Conservation (phyloP, 2,113 vertebrate genomes). For the Capreolus pygargus region DNA sequence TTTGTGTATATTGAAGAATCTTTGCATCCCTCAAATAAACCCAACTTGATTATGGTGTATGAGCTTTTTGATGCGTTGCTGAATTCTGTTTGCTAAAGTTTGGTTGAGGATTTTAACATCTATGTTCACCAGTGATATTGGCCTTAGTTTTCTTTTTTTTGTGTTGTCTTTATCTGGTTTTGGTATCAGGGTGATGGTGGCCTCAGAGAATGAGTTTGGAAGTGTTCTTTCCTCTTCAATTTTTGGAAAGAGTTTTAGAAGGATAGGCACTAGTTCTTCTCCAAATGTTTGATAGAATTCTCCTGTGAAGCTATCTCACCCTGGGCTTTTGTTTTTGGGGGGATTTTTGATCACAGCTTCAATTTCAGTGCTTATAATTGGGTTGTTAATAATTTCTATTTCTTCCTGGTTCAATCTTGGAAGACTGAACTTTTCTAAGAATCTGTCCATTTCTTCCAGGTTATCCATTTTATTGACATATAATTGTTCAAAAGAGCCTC, state of each 20-base stretch:
- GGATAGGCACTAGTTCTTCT: background rate
- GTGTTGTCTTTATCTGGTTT: background rate
- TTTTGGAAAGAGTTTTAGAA: background rate
- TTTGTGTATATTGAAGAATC: background rate
- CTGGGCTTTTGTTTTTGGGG: background rate
- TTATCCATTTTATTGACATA: background rate
- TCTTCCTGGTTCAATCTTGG: background rate
- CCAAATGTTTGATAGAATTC: background rate
- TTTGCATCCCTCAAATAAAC: background rate
- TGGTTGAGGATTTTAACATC: background rate
- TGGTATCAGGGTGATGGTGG: background rate
- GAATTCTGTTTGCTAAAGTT: background rate
- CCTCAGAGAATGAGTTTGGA: background rate
- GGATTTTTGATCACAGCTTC: background rate
- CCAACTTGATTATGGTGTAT: background rate
- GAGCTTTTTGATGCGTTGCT: background rate
- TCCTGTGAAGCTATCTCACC: background rate
- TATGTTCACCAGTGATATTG: background rate
- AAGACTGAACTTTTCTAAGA: background rate
- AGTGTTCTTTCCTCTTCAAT: background rate
- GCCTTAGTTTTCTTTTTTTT: background rate
- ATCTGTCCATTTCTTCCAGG: background rate
- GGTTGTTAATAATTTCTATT: background rate
- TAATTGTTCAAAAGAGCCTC: background rate
- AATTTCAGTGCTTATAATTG: background rate